Conservation (phyloP, 1,140 invertebrate genomes). For the Lordiphosa collinella region DNA sequence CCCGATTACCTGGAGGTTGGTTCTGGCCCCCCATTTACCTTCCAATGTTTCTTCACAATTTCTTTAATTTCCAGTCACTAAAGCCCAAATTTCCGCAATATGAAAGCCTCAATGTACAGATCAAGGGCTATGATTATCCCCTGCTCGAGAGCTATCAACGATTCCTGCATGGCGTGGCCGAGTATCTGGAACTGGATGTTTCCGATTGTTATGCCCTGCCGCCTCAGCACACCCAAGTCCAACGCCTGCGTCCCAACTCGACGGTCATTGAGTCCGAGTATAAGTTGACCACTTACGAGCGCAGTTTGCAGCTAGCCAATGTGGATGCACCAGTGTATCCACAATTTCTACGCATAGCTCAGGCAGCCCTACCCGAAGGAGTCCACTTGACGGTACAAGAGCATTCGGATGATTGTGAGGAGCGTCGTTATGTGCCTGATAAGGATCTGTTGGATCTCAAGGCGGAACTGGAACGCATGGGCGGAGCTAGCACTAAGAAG, state of each 20-base stretch:
- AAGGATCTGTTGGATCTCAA: slow-evolving; percentile 87
- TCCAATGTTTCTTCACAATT: neutral
- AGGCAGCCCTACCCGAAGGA: slow-evolving; percentile 87
- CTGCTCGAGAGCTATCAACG: slow-evolving; percentile 89
- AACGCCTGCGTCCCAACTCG: slow-evolving; percentile 85
- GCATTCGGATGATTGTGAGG: slow-evolving; percentile 82
- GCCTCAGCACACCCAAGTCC: slow-evolving; percentile 84
- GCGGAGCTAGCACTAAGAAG: slow-evolving; percentile 80
- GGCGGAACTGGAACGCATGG: slow-evolving; percentile 83
- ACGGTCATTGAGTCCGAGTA: slow-evolving; percentile 86
- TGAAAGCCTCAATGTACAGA: slow-evolving; percentile 87
- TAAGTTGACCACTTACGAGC: slow-evolving; percentile 87
- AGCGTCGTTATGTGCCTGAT: slow-evolving; percentile 88
- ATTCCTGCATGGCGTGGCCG: slow-evolving; percentile 87
- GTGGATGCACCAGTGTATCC: slow-evolving; percentile 82
- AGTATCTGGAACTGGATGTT: slow-evolving; percentile 87
- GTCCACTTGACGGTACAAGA: slow-evolving; percentile 84
- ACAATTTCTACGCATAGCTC: slow-evolving; percentile 85
- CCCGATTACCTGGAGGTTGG: slow-evolving; percentile 82
- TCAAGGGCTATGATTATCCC: slow-evolving; percentile 91
- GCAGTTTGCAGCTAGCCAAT: slow-evolving; percentile 86
- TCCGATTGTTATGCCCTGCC: slow-evolving; percentile 89
- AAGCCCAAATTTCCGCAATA: slow-evolving; percentile 87
- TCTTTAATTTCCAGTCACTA: slow-evolving; percentile 80
- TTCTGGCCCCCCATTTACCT: neutral